Base-by-base conservation (phyloP, 2,797 vertebrate genomes). In the Astyanax mexicanus region DNA sequence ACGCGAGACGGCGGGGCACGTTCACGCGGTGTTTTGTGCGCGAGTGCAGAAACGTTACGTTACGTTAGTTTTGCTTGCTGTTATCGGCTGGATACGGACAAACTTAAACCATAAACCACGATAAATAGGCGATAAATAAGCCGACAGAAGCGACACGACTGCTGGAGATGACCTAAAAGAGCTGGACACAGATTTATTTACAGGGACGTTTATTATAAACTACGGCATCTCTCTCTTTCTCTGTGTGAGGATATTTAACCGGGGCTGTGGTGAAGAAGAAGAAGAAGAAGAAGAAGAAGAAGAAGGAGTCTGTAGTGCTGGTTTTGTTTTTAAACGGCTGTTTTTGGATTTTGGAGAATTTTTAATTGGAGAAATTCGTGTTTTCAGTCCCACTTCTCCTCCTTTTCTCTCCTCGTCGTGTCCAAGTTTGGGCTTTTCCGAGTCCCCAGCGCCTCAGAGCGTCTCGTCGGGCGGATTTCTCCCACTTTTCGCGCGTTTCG, bases 91-190 rank as follows among this genome's bases (percentile, higher is more conserved):
- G 72, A 58, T 78, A 78, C 74, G 70, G 86, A 81, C 17, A 81
- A 85, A 89, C 89, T 89, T 84, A 75, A 61, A n/a, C n/a, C n/a
- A n/a, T n/a, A n/a, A n/a, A n/a, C n/a, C n/a, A n/a, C n/a, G n/a
- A n/a, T n/a, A n/a, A n/a, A n/a, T n/a, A n/a, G n/a, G n/a, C n/a
- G n/a, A n/a, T n/a, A n/a, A n/a, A n/a, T n/a, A n/a, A n/a, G n/a
- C n/a, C n/a, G n/a, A n/a, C n/a, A n/a, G n/a, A n/a, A n/a, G n/a
- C n/a, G 69, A 27, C 13, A 9, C 45, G 58, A 66, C 35, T 5
- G 2, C 83, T 78, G 87, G 91, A 85, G 85, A 89, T 90, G 88
- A 87, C 75, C 87, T 72, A 42, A 55, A n/a, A n/a, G n/a, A 79
- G 75, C 80, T 77, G 81, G 66, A 79, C 68, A n/a, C 54, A 8